Percentiles rank a stretch among this genome's conserved stretches.
Conservation (phyloP, 2,113 vertebrate genomes). For the Gymnarchus niloticus region DNA sequence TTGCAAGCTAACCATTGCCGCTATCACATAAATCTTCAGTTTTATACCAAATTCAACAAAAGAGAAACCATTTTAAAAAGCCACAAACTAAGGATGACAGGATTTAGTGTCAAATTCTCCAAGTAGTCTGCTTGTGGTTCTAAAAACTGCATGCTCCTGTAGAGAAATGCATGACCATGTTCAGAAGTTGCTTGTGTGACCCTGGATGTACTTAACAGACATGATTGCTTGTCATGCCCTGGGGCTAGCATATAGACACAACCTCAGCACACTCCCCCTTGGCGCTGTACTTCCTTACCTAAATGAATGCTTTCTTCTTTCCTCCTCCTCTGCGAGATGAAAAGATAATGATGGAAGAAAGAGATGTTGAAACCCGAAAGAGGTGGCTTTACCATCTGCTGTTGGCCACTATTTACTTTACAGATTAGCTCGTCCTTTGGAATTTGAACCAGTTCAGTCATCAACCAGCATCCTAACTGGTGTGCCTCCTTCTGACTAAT, state of each 20-base stretch:
- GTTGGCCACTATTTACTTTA: not conserved
- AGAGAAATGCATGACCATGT: not conserved
- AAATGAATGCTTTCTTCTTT: not conserved
- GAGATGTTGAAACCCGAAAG: not conserved
- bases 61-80: not conserved
- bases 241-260: not conserved
- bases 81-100: not conserved
- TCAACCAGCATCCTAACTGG: not conserved
- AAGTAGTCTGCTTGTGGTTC: not conserved
- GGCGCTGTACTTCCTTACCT: not conserved
- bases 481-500: not conserved
- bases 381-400: not conserved
- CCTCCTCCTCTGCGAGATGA: not conserved
- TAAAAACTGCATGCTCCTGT: not conserved
- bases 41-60: not conserved
- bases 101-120: no score
- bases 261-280: not conserved
- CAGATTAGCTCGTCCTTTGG: not conserved
- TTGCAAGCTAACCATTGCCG: not conserved
- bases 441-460: not conserved
- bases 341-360: not conserved
- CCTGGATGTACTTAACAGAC: no score
- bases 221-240: not conserved
- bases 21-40: not conserved
- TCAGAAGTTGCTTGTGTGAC: no score